Evolutionary conservation across 2,888 invertebrate genomes (phyloP), one percentile per base, ranked within the genome.

Genomic region (Zygothrica quintamaculata): DNA sequence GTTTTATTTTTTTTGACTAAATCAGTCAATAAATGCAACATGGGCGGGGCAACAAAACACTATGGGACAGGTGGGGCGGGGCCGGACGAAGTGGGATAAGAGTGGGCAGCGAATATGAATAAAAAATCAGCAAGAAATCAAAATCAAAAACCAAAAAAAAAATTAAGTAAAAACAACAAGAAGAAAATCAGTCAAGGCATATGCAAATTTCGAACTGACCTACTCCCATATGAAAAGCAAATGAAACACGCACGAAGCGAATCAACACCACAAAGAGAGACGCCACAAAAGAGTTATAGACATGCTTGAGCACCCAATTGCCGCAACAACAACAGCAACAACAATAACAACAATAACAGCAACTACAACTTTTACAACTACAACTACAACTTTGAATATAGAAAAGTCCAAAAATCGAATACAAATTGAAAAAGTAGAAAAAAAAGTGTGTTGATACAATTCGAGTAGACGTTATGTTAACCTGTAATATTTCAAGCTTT

Each of bases 161-260:
- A 87, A 75, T 78, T 65, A 55, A 65, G 68, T 71, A 82, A 87
- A 70, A 82, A 70, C 82, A 68, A 76, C 68, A 59, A 60, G 67
- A 48, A 73, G 48, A 55, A 62, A 78, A 74, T 68, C 67, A 72
- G 62, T 70, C 72, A 72, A 72, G 72, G 79, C 77, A 76, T 78
- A 88, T 88, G 88, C 76, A 86, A 89, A 88, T 88, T 88, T 89
- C 78, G 85, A 89, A 84, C 84, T 84, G 84, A 84, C 84, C 84
- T 84, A 84, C 84, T 84, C 84, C 84, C 84, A 84, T 84, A 86
- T 82, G 76, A 85, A 79, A 79, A 74, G 65, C 65, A 87, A 85
- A 85, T 68, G 65, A 73, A 68, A 56, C 51, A 68, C 57, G 46
- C 71, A 70, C 61, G 39, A 46, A 57, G 31, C 22, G 11, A 65